Conservation (phyloP, 1,140 invertebrate genomes). For the Bombus soroeensis region DNA sequence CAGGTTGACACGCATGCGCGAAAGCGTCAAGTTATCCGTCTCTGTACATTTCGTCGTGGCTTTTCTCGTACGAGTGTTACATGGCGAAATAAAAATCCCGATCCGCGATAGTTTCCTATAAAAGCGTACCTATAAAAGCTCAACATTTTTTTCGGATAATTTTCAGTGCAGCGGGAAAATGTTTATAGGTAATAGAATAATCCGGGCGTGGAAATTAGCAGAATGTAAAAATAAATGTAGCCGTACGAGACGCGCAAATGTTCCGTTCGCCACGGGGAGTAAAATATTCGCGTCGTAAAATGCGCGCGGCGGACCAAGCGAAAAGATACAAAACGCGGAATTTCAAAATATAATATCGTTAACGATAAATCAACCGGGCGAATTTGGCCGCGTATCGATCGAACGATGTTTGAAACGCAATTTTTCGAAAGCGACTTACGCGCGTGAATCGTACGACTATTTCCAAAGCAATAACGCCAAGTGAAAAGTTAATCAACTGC, state of each 20-base stretch:
- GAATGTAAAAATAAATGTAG: constrained; percentile 9
- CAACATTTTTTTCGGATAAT: background rate
- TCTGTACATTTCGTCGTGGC: background rate
- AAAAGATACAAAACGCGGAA: background rate
- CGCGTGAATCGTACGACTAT: background rate
- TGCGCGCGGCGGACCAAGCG: background rate
- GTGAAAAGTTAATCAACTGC: constrained; percentile 48
- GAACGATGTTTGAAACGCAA: constrained; percentile 7
- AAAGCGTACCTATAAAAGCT: background rate
- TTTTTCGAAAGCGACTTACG: constrained; percentile 27
- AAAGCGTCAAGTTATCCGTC: too few relatives aligned
- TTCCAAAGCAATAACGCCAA: constrained; percentile 33
- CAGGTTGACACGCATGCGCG: too few relatives aligned
- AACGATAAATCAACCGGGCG: constrained; percentile 11
- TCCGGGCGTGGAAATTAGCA: background rate
- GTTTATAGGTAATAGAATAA: constrained; percentile 3
- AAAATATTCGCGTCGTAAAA: background rate
- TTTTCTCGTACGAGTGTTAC: background rate
- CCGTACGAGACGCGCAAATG: background rate
- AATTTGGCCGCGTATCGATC: background rate
- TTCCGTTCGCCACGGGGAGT: background rate
- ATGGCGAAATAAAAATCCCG: background rate
- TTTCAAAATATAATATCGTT: constrained; percentile 2
- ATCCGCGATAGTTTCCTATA: background rate
- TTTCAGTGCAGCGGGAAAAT: background rate